Conservation (phyloP, 2,113 vertebrate genomes). For the Pygoscelis antarcticus region DNA sequence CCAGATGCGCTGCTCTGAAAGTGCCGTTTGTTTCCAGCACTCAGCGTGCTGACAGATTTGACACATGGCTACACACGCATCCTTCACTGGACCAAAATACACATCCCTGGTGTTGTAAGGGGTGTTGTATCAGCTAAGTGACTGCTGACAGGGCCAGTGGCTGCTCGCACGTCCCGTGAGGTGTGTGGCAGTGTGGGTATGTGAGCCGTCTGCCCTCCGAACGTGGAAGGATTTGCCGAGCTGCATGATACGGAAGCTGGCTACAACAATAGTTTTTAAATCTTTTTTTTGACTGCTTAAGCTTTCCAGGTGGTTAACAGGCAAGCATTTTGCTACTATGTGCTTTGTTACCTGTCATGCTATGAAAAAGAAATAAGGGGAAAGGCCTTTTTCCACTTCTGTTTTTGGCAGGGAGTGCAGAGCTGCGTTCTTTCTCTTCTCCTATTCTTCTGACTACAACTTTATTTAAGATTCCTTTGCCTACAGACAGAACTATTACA, state of each 20-base stretch:
- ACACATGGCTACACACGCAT: conserved; percentile 8
- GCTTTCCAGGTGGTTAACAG: background rate
- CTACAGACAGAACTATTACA: background rate
- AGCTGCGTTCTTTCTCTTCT: background rate
- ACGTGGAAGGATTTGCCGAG: background rate
- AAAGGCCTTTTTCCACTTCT: background rate
- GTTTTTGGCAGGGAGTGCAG: background rate
- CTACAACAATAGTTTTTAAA: background rate
- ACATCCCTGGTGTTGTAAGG: background rate
- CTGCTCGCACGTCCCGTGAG: background rate
- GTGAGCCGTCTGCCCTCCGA: rapidly evolving
- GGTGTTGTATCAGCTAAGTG: background rate
- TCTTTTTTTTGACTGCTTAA: background rate
- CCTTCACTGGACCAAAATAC: background rate
- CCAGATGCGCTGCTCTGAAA: conserved; percentile 37
- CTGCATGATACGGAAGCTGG: background rate
- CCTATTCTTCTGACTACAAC: background rate
- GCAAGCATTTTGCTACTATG: background rate
- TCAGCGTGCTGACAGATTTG: background rate
- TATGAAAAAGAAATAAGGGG: background rate
- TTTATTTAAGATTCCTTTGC: background rate
- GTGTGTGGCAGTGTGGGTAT: background rate
- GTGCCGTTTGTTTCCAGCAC: conserved; percentile 32
- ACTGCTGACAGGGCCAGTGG: background rate
- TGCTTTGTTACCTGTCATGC: background rate